Conservation (phyloP, 2,113 vertebrate species). For the Muscicapa adusta region DNA sequence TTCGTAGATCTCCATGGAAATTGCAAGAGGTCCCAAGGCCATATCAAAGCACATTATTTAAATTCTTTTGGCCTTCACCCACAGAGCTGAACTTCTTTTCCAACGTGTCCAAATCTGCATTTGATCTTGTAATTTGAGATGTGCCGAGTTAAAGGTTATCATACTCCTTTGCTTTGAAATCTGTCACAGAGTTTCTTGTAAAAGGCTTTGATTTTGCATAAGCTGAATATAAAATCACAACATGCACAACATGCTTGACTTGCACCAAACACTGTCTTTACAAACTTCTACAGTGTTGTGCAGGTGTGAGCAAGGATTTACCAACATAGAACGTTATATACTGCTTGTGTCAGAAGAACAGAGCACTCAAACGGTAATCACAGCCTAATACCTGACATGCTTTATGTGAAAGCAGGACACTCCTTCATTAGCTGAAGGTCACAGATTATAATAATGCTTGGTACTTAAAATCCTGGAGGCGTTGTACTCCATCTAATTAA, state of each 20-base stretch:
- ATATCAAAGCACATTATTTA: conserved; percentile 3
- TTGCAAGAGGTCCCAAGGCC: conserved; percentile 37
- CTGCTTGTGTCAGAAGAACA: not conserved
- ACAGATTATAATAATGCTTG: conserved; percentile 11
- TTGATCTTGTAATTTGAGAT: conserved; percentile 43
- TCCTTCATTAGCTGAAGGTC: conserved; percentile 48
- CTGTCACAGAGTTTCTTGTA: not conserved
- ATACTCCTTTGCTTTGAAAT: not conserved
- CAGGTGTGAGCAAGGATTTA: not conserved
- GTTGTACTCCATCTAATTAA: conserved; percentile 37
- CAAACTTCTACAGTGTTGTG: fast-evolving
- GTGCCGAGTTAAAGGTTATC: not conserved
- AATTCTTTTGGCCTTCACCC: conserved; percentile 1
- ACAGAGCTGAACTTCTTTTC: not conserved
- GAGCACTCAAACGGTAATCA: not conserved
- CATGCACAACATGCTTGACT: not conserved
- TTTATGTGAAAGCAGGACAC: not conserved
- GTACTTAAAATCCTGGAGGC: conserved; percentile 17
- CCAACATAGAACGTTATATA: not conserved
- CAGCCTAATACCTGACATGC: not conserved
- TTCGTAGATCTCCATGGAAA: conserved; percentile 22
- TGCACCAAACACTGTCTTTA: not conserved
- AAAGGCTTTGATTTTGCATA: not conserved
- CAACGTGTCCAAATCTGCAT: not conserved
- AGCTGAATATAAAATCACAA: not conserved